phyloP scores from a whole-genome alignment of 2,888 invertebrate genomes.

The Apamea sordens region DNA sequence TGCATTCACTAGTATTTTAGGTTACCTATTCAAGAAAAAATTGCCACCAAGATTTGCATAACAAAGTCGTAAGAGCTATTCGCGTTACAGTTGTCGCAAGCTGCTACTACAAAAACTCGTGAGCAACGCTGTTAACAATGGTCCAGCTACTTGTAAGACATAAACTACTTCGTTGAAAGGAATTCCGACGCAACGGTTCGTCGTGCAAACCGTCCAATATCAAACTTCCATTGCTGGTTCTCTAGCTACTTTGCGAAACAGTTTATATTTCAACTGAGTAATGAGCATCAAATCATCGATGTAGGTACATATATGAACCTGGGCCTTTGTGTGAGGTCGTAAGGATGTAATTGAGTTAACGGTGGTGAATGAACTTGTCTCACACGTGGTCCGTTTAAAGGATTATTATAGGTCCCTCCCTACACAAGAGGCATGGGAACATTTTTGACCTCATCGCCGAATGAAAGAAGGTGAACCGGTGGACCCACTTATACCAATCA shows the following conservation, averaged over 20 bases:
- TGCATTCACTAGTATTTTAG: neutral
- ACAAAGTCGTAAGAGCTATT: slow-evolving; percentile 24
- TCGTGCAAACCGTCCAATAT: neutral
- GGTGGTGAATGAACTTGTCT: slow-evolving; percentile 77
- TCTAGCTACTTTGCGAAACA: neutral
- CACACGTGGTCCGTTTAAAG: slow-evolving; percentile 48
- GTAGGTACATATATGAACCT: slow-evolving; percentile 6
- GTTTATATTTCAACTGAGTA: slow-evolving; percentile 23
- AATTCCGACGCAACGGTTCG: slow-evolving; percentile 12
- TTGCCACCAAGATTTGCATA: slow-evolving; percentile 35
- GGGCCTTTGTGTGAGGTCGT: slow-evolving; percentile 38
- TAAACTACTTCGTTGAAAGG: slow-evolving; percentile 64
- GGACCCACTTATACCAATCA: slow-evolving; percentile 60
- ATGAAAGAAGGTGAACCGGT: slow-evolving; percentile 56
- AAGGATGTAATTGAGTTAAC: slow-evolving; percentile 72
- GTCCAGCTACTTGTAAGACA: slow-evolving; percentile 38
- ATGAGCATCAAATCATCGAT: slow-evolving; percentile 14
- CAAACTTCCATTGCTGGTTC: slow-evolving; percentile 30
- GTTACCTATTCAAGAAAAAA: slow-evolving; percentile 20
- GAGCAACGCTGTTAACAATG: slow-evolving; percentile 35
- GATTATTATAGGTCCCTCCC: slow-evolving; percentile 31
- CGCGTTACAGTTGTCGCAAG: slow-evolving; percentile 21
- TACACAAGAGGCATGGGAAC: slow-evolving; percentile 54
- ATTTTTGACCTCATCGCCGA: slow-evolving; percentile 57
- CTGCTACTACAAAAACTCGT: slow-evolving; percentile 33